Percentiles rank a stretch among this genome's conserved stretches.
Evolutionary conservation across 1,140 invertebrate species (phyloP).

Genomic region (Brachionus koreanus): DNA sequence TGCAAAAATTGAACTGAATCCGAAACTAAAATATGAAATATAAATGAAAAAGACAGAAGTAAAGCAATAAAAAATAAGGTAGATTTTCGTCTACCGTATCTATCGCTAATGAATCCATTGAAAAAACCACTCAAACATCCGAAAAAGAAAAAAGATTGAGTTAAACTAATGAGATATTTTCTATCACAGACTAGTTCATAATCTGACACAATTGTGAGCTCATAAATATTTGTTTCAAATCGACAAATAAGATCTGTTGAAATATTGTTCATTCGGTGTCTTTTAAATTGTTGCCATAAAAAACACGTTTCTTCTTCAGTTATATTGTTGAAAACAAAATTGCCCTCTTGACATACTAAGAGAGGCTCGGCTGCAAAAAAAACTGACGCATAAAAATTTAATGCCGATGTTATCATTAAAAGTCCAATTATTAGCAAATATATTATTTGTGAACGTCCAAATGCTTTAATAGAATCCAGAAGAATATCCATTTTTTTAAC

Average conservation of each 20-base stretch:
- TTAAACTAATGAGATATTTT: not conserved
- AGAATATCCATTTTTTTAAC: slow-evolving; percentile 13
- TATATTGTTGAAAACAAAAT: not conserved
- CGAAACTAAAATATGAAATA: not conserved
- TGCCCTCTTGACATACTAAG: not conserved
- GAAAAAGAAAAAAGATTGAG: slow-evolving; percentile 28
- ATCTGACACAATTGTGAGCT: slow-evolving; percentile 5
- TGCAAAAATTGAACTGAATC: not conserved
- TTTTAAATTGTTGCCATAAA: not conserved
- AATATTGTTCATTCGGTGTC: not conserved
- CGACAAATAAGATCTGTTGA: not conserved
- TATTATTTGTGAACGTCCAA: not conserved
- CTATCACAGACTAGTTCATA: slow-evolving; percentile 11
- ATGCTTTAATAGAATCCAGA: not conserved
- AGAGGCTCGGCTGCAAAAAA: slow-evolving; percentile 27
- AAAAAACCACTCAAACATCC: slow-evolving; percentile 24
- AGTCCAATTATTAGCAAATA: slow-evolving; percentile 26
- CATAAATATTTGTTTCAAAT: not conserved
- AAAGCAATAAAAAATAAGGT: not conserved
- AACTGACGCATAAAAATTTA: slow-evolving; percentile 19
- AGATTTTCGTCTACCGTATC: slow-evolving; percentile 9
- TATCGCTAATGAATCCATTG: slow-evolving; percentile 31
- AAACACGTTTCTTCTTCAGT: not conserved
- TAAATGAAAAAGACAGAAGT: not conserved
- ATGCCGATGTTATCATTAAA: not conserved